These are phyloP conservation scores for Elephas maximus DNA, from an alignment of 2,113 vertebrate genomes.

Conservation along the genomic window DNA sequence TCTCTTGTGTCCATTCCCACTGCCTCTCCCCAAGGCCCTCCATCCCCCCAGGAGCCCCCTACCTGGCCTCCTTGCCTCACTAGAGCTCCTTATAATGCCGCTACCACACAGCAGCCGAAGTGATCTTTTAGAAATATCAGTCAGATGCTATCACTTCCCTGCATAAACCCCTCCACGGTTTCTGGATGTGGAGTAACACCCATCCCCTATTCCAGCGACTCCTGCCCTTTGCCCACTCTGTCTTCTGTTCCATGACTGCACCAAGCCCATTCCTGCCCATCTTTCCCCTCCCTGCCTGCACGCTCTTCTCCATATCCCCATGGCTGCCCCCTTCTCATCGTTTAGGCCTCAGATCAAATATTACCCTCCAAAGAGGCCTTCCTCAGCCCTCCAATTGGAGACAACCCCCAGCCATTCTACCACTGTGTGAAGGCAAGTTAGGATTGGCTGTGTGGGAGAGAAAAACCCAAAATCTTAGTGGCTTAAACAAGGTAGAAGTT, in stretches of 20 bases:
- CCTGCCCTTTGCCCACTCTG: neutral
- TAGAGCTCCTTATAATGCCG: neutral
- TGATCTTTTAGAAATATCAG: neutral
- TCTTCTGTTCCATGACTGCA: neutral
- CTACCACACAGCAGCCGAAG: neutral
- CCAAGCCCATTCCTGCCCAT: neutral
- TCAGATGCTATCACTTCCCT: neutral
- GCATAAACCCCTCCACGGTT: neutral
- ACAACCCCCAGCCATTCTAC: neutral
- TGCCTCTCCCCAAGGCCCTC: too few relatives aligned
- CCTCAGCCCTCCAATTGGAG: neutral
- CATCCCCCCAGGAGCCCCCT: neutral
- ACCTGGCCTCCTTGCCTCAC: neutral
- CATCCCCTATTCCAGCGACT: neutral
- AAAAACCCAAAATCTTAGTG: neutral
- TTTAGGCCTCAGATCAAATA: neutral
- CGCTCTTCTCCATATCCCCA: neutral
- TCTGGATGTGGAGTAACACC: neutral
- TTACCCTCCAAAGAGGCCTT: neutral
- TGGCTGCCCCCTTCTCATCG: neutral
- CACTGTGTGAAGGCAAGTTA: neutral
- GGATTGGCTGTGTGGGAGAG: neutral
- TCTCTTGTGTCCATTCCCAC: neutral
- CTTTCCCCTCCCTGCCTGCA: neutral
- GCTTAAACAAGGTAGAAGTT: neutral